These are phyloP conservation scores for Anoplolepis gracilipes DNA, from an alignment of 1,140 invertebrate species.

Conservation along the genomic window DNA sequence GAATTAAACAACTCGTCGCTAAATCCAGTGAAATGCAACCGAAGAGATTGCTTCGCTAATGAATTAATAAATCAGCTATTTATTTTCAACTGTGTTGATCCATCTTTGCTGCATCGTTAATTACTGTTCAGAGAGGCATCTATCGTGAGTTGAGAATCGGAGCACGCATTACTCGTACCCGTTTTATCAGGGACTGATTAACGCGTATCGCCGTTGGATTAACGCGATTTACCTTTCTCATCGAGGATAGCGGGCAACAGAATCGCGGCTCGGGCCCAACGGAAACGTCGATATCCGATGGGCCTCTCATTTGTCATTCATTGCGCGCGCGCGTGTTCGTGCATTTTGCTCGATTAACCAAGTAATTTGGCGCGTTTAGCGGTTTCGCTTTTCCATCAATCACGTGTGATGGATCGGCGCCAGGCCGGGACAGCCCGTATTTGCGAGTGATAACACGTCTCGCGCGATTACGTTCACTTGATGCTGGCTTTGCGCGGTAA, in stretches of 20 bases:
- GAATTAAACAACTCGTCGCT: background rate
- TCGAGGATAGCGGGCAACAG: background rate
- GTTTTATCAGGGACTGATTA: conserved; percentile 10
- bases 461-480: conserved; percentile 40
- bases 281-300: conserved; percentile 51
- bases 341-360: conserved; percentile 63
- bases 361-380: conserved; percentile 60
- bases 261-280: conserved; percentile 21
- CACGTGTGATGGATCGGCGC: conserved; percentile 46
- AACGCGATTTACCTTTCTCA: conserved; percentile 24
- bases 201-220: conserved; percentile 28
- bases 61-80: conserved; percentile 10
- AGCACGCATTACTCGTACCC: background rate
- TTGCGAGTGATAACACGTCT: conserved; percentile 54
- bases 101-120: background rate
- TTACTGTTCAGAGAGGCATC: background rate
- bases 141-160: background rate
- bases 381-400: conserved; percentile 57
- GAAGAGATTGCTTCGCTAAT: background rate
- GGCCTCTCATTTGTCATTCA: conserved; percentile 51
- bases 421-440: conserved; percentile 17
- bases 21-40: background rate
- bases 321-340: conserved; percentile 17
- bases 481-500: background rate
- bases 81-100: background rate